Conservation (phyloP, 2,888 invertebrate genomes). For the Plebejus melissa region DNA sequence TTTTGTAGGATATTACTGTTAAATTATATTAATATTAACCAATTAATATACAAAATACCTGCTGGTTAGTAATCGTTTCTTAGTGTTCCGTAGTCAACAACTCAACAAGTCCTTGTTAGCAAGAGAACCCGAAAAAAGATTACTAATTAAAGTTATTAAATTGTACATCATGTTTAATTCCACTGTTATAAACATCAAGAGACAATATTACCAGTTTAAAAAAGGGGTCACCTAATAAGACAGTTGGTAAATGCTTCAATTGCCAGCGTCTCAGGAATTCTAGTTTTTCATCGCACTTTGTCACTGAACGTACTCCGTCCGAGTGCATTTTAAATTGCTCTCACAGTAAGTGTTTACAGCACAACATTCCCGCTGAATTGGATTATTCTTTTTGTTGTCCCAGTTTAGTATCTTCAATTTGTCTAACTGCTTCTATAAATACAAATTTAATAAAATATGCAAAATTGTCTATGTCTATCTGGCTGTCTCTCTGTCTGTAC, state of each 20-base stretch:
- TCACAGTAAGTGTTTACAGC: slow-evolving; percentile 13
- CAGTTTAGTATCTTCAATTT: slow-evolving; percentile 3
- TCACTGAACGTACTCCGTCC: slow-evolving; percentile 11
- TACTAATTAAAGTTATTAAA: no score
- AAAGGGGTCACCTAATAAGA: slow-evolving; percentile 9
- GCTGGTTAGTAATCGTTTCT: no score
- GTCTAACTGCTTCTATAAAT: background rate
- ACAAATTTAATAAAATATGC: background rate
- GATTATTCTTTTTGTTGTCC: background rate
- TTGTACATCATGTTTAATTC: background rate
- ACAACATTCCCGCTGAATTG: slow-evolving; percentile 18
- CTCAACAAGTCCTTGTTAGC: no score
- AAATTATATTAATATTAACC: no score
- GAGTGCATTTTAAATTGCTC: slow-evolving; percentile 25
- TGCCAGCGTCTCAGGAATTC: background rate
- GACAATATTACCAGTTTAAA: background rate
- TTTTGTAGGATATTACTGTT: no score
- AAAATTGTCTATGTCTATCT: no score
- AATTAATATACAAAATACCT: no score
- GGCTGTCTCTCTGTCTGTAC: no score
- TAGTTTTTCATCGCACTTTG: slow-evolving; percentile 15
- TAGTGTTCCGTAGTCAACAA: no score
- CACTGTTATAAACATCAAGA: background rate
- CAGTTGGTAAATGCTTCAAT: slow-evolving; percentile 12
- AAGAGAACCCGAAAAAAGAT: no score